Evolutionary conservation across 2,113 vertebrate species (phyloP).

Genomic region (Neoarius graeffei): DNA sequence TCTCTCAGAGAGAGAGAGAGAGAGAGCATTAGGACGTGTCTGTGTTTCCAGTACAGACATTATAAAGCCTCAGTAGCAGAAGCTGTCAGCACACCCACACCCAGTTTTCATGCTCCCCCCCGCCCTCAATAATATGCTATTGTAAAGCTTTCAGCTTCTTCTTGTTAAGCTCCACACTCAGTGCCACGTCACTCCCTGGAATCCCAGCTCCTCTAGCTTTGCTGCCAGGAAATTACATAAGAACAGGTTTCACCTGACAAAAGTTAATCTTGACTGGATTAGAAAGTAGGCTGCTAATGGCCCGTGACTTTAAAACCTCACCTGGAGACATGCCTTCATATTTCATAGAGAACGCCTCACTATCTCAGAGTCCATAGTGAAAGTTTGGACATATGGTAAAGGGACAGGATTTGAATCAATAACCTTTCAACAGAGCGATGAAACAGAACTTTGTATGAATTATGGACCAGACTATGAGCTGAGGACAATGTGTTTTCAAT

Average conservation of each 20-base stretch:
- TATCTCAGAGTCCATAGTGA: background rate
- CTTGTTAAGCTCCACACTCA: slow-evolving; percentile 46
- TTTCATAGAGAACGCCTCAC: slow-evolving; percentile 14
- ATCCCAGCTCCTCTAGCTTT: slow-evolving; percentile 38
- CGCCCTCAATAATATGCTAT: background rate
- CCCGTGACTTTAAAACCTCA: slow-evolving; percentile 35
- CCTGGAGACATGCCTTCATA: background rate
- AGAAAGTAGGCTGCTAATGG: slow-evolving; percentile 33
- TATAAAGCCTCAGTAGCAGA: slow-evolving; percentile 59
- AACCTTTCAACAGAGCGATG: background rate
- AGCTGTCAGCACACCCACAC: slow-evolving; percentile 63
- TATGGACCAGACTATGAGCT: background rate
- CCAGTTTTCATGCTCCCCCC: slow-evolving; percentile 51
- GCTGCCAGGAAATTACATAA: slow-evolving; percentile 56
- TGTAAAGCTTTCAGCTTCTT: slow-evolving; percentile 20
- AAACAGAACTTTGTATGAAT: background rate
- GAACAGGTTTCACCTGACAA: slow-evolving; percentile 48
- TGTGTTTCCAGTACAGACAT: slow-evolving; percentile 62
- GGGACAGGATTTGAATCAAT: background rate
- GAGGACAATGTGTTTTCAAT: background rate
- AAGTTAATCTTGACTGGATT: slow-evolving; percentile 40
- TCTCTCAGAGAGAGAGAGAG: background rate
- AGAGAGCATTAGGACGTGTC: slow-evolving; percentile 53
- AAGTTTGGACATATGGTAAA: background rate
- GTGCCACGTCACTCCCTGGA: slow-evolving; percentile 50